Conservation (phyloP, 1,140 invertebrate genomes). For the Proctacanthus coquilletti region DNA sequence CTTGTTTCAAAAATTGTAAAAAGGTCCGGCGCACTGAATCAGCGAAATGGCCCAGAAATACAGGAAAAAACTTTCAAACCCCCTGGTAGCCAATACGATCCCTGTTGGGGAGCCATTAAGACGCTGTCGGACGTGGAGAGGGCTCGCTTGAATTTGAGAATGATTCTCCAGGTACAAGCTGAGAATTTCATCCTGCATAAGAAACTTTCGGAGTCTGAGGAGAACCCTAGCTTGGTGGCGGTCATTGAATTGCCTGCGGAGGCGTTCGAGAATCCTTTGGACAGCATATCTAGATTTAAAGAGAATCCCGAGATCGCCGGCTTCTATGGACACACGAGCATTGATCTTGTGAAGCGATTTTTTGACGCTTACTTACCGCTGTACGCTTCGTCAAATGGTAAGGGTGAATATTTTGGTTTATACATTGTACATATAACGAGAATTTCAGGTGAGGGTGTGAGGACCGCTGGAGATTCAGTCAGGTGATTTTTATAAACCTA, state of each 20-base stretch:
- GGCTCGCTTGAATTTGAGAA: background rate
- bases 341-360: background rate
- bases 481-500: too few species aligned
- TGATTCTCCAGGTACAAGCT: background rate
- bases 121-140: background rate
- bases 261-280: background rate
- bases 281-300: background rate
- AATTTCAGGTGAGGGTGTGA: background rate
- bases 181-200: background rate
- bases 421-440: too few species aligned
- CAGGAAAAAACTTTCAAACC: background rate
- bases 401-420: too few species aligned
- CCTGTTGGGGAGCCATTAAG: background rate
- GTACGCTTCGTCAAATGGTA: background rate
- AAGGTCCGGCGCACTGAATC: background rate
- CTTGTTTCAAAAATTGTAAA: background rate
- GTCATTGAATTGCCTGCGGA: constrained; percentile 1
- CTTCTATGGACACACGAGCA: background rate
- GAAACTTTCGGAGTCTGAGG: background rate
- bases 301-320: background rate
- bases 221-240: background rate
- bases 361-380: background rate
- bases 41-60: background rate
- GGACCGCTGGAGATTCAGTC: too few species aligned
- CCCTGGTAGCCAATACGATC: background rate